Evolutionary conservation across 1,140 invertebrate genomes (phyloP).

Genomic region (Rhagoletis pomonella): DNA sequence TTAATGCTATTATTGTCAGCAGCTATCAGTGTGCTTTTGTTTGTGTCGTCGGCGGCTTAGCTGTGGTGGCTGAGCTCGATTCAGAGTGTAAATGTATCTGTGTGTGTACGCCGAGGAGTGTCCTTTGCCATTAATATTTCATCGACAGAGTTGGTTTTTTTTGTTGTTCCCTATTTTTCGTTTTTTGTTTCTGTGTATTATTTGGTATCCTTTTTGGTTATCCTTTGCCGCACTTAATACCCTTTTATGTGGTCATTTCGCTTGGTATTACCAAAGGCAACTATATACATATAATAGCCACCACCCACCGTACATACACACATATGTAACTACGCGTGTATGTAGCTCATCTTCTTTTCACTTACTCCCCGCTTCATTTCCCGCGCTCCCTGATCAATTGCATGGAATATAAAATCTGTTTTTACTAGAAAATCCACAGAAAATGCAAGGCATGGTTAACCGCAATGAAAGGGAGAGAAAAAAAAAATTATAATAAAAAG

Average conservation of each 20-base stretch:
- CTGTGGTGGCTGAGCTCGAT: neutral
- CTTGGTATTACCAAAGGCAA: neutral
- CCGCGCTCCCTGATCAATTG: neutral
- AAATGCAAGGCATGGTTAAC: neutral
- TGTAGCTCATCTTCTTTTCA: neutral
- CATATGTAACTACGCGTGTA: too few species aligned
- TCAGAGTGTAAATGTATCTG: neutral
- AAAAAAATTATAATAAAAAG: neutral
- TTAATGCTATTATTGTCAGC: constrained; percentile 2
- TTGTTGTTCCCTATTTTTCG: neutral
- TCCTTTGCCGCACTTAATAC: neutral
- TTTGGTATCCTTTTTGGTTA: neutral
- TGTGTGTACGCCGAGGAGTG: neutral
- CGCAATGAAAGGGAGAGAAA: neutral
- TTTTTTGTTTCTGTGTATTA: neutral
- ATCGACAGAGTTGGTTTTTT: neutral
- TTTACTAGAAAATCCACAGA: neutral
- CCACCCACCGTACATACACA: neutral
- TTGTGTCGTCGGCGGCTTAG: neutral
- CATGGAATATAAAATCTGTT: constrained; percentile 27
- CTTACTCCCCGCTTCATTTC: neutral
- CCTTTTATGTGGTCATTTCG: constrained; percentile 7
- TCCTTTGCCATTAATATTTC: constrained; percentile 8
- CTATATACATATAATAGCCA: neutral
- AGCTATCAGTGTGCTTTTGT: neutral